Conservation (phyloP, 2,797 vertebrate genomes). For the Gephyroberyx darwinii region DNA sequence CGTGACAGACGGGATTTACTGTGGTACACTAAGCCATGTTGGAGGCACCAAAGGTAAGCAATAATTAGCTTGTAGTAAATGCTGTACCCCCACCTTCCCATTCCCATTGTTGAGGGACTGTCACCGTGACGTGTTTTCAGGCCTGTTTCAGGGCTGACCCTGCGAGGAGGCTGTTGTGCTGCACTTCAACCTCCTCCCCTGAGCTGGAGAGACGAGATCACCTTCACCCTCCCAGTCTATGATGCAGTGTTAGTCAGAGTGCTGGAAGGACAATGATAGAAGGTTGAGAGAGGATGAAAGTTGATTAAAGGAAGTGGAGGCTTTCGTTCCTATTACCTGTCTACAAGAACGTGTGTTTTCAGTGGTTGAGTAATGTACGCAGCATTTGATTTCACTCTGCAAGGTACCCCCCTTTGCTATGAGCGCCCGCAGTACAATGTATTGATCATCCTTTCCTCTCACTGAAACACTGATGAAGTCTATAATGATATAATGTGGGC, state of each 20-base stretch:
- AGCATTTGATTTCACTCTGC: conserved; percentile 54
- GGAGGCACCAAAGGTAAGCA: conserved; percentile 60
- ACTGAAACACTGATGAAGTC: conserved; percentile 53
- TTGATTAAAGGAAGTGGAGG: conserved; percentile 80
- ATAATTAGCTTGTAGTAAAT: conserved; percentile 68
- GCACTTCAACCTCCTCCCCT: conserved; percentile 72
- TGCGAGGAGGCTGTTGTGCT: conserved; percentile 65
- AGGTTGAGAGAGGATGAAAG: conserved; percentile 81
- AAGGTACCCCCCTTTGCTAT: conserved; percentile 32
- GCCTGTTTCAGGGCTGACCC: conserved; percentile 38
- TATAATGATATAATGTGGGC: conserved; percentile 63
- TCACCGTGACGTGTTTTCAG: conserved; percentile 42
- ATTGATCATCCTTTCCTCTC: conserved; percentile 46
- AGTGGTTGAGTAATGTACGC: conserved; percentile 35
- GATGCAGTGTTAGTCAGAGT: conserved; percentile 75
- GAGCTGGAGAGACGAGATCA: conserved; percentile 85
- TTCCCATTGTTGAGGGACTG: conserved; percentile 11
- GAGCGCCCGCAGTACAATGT: conserved; percentile 38
- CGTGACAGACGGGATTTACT: conserved; percentile 41
- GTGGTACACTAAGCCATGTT: conserved; percentile 35
- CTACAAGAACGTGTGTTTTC: conserved; percentile 42
- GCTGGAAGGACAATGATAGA: conserved; percentile 78
- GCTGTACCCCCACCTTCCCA: conserved; percentile 33
- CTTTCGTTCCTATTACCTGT: conserved; percentile 65
- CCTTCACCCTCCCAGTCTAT: conserved; percentile 77